phyloP scores from a whole-genome alignment of 2,888 invertebrate genomes.

The Drosophila merina region DNA sequence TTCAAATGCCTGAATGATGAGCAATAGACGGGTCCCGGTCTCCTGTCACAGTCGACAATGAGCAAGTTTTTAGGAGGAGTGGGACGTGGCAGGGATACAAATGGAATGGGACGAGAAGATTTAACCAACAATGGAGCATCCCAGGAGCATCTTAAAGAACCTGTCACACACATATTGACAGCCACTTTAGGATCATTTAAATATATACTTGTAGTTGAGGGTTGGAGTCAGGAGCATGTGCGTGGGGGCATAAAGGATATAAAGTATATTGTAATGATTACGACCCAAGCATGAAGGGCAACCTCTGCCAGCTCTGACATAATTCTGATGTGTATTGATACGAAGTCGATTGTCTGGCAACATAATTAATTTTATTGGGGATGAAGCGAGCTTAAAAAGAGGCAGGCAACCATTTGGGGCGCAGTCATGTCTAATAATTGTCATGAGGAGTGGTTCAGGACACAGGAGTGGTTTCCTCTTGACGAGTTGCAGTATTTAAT shows the following conservation, averaged over 20 bases:
- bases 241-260: constrained; percentile 39
- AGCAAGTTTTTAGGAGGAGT: constrained; percentile 61
- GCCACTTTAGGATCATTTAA: constrained; percentile 48
- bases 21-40: constrained; percentile 65
- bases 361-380: constrained; percentile 19
- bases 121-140: constrained; percentile 70
- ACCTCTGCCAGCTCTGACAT: constrained; percentile 24
- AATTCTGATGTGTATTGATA: constrained; percentile 31
- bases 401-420: constrained; percentile 20
- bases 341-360: constrained; percentile 18
- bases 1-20: constrained; percentile 74
- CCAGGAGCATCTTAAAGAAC: constrained; percentile 53
- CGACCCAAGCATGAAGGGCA: constrained; percentile 31
- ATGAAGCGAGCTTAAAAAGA: constrained; percentile 2
- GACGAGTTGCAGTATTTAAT: too few relatives aligned
- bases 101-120: constrained; percentile 44
- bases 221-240: constrained; percentile 38
- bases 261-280: constrained; percentile 62
- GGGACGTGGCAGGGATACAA: constrained; percentile 23
- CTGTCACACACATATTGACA: constrained; percentile 50
- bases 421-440: background rate
- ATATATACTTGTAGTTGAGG: constrained; percentile 29
- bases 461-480: background rate
- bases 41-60: constrained; percentile 72
- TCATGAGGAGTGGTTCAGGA: background rate